A percentile compares a stretch with the other conserved stretches of the same genome.
Conservation (phyloP, 2,797 vertebrate species). For the Capromys pilorides region DNA sequence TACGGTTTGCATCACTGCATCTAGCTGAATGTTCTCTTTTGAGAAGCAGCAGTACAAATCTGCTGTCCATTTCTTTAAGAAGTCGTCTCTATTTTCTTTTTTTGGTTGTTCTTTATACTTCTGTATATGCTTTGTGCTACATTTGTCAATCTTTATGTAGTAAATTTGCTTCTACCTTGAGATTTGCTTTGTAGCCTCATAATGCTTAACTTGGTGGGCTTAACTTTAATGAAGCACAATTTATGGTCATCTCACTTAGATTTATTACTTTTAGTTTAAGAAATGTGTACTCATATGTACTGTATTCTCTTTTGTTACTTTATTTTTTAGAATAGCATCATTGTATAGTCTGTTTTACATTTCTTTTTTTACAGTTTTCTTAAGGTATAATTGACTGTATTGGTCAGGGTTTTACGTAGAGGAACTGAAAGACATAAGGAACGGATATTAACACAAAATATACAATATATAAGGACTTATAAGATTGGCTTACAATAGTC, state of each 20-base stretch:
- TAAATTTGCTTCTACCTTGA: not conserved
- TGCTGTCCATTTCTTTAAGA: not conserved
- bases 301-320: slow-evolving; percentile 7
- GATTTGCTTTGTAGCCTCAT: not conserved
- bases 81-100: not conserved
- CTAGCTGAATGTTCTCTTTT: not conserved
- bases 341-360: not conserved
- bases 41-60: not conserved
- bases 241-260: not conserved
- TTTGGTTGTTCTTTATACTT: not conserved
- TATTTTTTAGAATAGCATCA: not conserved
- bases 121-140: not conserved
- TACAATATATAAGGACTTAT: too few relatives aligned
- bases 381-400: not conserved
- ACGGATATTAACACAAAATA: too few relatives aligned
- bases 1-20: not conserved
- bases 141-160: not conserved
- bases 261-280: slow-evolving; percentile 12
- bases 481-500: too few relatives aligned
- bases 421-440: too few relatives aligned
- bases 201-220: not conserved
- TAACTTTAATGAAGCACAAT: slow-evolving; percentile 8
- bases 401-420: too few relatives aligned
- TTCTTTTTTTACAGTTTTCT: not conserved
- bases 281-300: not conserved